Evolutionary conservation across 2,113 vertebrate species (phyloP), one percentile per base, ranked within the genome.

Genomic region (Corythoichthys haematopterus): DNA sequence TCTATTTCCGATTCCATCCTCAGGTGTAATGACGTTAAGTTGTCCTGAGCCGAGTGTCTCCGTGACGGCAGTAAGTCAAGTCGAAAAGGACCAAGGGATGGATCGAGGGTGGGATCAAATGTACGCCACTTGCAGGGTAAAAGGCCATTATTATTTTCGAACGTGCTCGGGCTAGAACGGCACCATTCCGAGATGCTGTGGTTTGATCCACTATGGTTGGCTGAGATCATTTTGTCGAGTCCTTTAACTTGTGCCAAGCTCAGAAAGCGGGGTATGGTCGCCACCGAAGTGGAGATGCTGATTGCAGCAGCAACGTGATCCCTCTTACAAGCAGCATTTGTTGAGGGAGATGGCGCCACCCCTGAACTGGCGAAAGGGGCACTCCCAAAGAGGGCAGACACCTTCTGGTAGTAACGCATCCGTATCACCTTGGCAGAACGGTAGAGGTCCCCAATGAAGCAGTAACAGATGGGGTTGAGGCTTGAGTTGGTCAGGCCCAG

Each of bases 381-480:
- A 59, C 91, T 90, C 68, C 90, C 86, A 60, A 95, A 93, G 70
- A 95, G 77, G 16, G 93, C 83, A 0, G 91, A 79, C 59, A 95
- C 91, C 56, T 93, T 94, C 85, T 92, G 90, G 72, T 93, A 93
- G 82, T 96, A 97, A 51, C 91, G 92, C 46, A 79, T 93, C 75
- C 92, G 94, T 75, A 97, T 93, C 65, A 94, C 89, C 78, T 90
- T 93, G 9, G 93, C 94, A 2, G 94, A 95, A 52, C 94, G 92
- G 76, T 94, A 94, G 64, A 90, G 71, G 53, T 90, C 94, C 13
- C 95, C 94, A 0, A 97, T 91, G 68, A 97, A 96, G 55, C 95
- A 97, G 65, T 97, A 97, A 65, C 95, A 97, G 78, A 97, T 95
- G 0, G 95, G 95, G 70, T 97, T 97, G 64, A 97, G 93, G 81